phyloP scores from a whole-genome alignment of 2,113 vertebrate species.

The Pristiophorus japonicus region DNA sequence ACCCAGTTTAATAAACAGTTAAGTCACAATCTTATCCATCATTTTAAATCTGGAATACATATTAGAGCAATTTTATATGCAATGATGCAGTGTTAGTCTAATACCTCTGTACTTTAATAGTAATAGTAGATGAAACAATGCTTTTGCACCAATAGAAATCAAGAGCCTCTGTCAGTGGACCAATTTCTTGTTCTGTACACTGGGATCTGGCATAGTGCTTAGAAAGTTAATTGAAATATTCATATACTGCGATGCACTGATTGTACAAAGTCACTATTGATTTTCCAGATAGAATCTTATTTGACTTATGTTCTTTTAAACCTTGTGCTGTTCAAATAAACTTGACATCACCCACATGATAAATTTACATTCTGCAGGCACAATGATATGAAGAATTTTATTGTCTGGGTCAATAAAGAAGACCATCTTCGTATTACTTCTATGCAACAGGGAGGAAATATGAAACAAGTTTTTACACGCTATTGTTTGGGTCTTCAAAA shows the following conservation, averaged over 20 bases:
- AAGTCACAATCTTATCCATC: not conserved
- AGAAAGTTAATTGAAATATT: not conserved
- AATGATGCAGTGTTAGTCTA: not conserved
- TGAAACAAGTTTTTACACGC: constrained; percentile 50
- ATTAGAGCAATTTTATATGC: not conserved
- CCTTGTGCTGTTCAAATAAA: not conserved
- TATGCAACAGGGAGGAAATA: constrained; percentile 46
- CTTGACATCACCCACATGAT: not conserved
- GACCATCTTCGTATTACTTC: constrained; percentile 55
- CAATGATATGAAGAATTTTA: constrained; percentile 49
- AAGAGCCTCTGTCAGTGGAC: not conserved
- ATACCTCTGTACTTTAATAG: not conserved
- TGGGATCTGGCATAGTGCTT: not conserved
- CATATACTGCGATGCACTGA: not conserved
- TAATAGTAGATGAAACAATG: not conserved
- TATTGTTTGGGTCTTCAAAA: constrained; percentile 24
- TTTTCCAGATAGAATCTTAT: not conserved
- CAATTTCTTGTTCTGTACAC: not conserved
- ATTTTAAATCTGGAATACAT: not conserved
- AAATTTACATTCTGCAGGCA: constrained; percentile 46
- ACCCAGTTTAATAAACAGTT: not conserved
- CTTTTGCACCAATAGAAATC: not conserved
- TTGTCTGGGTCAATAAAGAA: constrained; percentile 57
- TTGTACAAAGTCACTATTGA: not conserved
- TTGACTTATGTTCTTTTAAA: not conserved